A percentile compares a stretch with the other conserved stretches of the same genome.
These are phyloP conservation scores for Rhodinocichla rosea DNA, from an alignment of 2,113 vertebrate genomes.

Conservation along the genomic window DNA sequence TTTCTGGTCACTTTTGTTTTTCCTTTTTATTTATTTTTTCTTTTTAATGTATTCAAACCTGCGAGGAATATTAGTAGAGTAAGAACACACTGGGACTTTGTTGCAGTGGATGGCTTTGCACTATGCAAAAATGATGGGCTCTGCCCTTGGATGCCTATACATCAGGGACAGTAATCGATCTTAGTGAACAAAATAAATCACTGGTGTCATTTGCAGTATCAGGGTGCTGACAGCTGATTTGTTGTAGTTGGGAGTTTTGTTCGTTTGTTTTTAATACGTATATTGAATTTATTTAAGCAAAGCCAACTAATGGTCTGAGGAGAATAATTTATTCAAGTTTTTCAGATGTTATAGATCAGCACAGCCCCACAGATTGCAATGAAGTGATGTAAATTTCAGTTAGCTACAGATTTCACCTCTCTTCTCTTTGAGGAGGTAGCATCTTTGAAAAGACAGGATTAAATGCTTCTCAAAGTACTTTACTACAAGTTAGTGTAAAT, in stretches of 20 bases:
- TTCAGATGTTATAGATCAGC: not conserved
- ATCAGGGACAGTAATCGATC: slow-evolving; percentile 33
- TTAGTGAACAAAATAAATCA: slow-evolving; percentile 45
- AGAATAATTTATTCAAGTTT: not conserved
- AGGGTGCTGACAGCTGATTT: slow-evolving; percentile 17
- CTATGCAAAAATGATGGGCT: slow-evolving; percentile 6
- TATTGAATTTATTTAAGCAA: slow-evolving; percentile 1
- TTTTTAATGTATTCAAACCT: not conserved
- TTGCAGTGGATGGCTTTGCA: not conserved
- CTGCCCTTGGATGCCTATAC: slow-evolving; percentile 21
- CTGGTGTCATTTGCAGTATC: not conserved
- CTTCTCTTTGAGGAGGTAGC: not conserved
- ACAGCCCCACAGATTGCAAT: not conserved
- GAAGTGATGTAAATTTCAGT: not conserved
- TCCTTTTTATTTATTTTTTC: not conserved
- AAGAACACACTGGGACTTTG: not conserved
- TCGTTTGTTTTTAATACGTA: not conserved
- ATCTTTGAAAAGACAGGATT: not conserved
- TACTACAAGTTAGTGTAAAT: not conserved
- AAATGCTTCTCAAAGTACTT: not conserved
- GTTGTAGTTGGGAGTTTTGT: not conserved
- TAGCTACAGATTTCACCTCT: not conserved
- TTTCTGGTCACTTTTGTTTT: not conserved
- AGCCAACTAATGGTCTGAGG: not conserved
- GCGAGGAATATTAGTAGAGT: not conserved